phyloP scores from a whole-genome alignment of 2,797 vertebrate species.

The Strix occidentalis region DNA sequence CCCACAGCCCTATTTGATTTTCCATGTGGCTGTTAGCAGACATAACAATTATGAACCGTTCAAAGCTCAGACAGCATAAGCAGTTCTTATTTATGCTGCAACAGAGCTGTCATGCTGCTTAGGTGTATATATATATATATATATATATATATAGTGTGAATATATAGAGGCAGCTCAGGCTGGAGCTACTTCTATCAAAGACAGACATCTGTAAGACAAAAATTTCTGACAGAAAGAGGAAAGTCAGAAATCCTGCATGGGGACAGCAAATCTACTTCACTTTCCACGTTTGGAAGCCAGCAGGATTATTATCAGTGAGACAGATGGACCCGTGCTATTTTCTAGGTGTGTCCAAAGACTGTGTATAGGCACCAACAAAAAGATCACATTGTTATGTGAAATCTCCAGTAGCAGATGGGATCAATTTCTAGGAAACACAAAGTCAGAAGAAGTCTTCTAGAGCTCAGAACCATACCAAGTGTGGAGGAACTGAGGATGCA shows the following conservation, averaged over 20 bases:
- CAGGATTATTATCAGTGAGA: background rate
- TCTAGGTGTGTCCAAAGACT: background rate
- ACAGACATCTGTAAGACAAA: background rate
- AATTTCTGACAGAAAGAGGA: background rate
- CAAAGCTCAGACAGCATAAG: background rate
- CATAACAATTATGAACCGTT: rapidly evolving
- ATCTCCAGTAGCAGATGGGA: background rate
- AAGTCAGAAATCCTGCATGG: background rate
- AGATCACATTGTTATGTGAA: background rate
- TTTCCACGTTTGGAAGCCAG: background rate
- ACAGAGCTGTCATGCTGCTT: background rate
- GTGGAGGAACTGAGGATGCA: background rate
- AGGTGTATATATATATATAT: background rate
- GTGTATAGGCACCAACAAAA: background rate
- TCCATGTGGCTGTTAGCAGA: background rate
- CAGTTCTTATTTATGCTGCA: background rate
- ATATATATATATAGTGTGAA: background rate
- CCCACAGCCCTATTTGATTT: background rate
- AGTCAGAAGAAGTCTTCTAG: background rate
- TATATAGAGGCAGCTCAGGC: background rate
- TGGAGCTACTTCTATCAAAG: background rate
- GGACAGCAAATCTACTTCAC: background rate
- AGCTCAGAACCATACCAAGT: background rate
- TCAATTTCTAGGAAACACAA: background rate
- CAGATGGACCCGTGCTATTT: background rate